Evolutionary conservation across 2,888 invertebrate species (phyloP), one percentile per base, ranked within the genome.

Genomic region (Microchrysa polita): DNA sequence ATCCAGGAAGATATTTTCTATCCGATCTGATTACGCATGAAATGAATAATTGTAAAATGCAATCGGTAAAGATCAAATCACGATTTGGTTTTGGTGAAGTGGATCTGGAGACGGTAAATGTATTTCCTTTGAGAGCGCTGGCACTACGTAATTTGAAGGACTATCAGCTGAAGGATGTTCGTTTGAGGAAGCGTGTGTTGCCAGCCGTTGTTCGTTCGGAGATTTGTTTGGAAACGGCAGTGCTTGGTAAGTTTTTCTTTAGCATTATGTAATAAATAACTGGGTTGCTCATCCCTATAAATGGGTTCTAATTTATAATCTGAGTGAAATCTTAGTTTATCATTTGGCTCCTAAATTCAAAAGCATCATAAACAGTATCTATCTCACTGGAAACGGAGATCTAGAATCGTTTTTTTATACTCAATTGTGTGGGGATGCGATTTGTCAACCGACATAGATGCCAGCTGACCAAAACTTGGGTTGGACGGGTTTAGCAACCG

Each of bases 1-100:
- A 90, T 78, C 94, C 94, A 14, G 91, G 92, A 74, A 86, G 91
- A 63, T 93, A 93, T 82, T 81, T 83, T 53, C 81, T 92, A 9
- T 88, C 88, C 65, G 92, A 92, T 79, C 86, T 84, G 80, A 87
- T 83, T 83, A 83, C 71, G 74, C 79, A 75, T 1, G 81, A 80
- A 40, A 79, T 80, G 57, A 82, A 85, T 75, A 85, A 86, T 63
- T 82, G 81, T 52, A 83, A 84, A 23, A 79, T 80, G 48, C 84
- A 86, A 72, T 84, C 84, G 67, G 89, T 91, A 2, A 88, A 91
- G 77, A 90, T 95, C 73, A 81, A 87, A 74, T 90, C 91, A 0
- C 86, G 87, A 73, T 91, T 92, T 80, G 86, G 88, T 1, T 90
- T 89, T 86, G 91, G 90, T 0, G 81, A 84, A 2, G 86, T 90